Evolutionary conservation across 37 sponge, comb jelly and placozoan genomes (phyloP).

Genomic region (Ephydatia muelleri): DNA sequence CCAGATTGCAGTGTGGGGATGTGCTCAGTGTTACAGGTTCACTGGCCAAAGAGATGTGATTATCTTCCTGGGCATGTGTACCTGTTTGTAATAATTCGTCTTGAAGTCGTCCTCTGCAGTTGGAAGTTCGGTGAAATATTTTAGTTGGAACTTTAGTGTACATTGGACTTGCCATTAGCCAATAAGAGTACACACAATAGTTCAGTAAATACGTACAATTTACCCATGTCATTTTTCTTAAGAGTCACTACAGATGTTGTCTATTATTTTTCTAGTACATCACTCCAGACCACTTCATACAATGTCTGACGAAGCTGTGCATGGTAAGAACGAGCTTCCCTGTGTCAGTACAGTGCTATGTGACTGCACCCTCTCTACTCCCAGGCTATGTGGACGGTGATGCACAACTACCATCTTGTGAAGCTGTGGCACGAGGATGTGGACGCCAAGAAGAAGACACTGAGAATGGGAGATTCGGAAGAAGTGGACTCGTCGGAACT

Average conservation of each 20-base stretch:
- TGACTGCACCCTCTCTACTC: neutral
- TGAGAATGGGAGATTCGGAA: neutral
- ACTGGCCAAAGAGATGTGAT: conserved; percentile 7
- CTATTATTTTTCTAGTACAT: conserved; percentile 22
- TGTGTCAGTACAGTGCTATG: neutral
- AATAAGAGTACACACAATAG: no score
- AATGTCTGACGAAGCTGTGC: conserved; percentile 53
- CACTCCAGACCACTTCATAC: conserved; percentile 44
- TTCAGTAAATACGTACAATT: no score
- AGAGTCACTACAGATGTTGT: no score
- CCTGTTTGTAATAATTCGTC: neutral
- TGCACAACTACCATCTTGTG: conserved; percentile 69
- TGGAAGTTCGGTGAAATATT: no score
- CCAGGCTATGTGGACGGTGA: conserved; percentile 76
- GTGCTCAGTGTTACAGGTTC: no score
- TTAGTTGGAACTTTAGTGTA: no score
- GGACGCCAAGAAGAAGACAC: conserved; percentile 1
- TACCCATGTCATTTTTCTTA: neutral
- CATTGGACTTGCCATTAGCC: no score
- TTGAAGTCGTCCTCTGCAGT: no score
- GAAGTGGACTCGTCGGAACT: conserved; percentile 22
- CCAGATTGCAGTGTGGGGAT: no score
- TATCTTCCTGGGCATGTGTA: neutral
- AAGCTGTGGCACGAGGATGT: conserved; percentile 56
- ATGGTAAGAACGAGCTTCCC: conserved; percentile 22